Evolutionary conservation across 2,888 invertebrate species (phyloP), one percentile per base, ranked within the genome.

Genomic region (Campoletis raptor): DNA sequence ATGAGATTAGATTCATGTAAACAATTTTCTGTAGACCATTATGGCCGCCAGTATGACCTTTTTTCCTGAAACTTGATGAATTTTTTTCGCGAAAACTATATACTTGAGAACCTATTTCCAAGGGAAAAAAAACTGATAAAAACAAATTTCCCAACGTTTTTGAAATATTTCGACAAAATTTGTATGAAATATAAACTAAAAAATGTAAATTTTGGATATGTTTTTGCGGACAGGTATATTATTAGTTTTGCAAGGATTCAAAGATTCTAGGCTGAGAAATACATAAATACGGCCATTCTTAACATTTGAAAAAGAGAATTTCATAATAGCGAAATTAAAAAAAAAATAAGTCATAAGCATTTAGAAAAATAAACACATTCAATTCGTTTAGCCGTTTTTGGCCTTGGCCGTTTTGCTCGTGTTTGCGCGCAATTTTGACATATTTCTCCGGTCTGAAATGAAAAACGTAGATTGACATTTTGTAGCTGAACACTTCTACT

Each of bases 181-280:
- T 3, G 1, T 37, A 67, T 67, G 37, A n/a, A 67, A 67, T 67
- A 37, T 40, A 37, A 67, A 67, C 66, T 40, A 21, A 67, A 67
- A 67, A 67, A 67, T 67, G 66, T 67, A 37, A 67, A 36, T 67
- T 67, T 40, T 67, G 18, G n/a, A 40, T 67, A 67, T 67, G 40
- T 67, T 67, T 67, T 67, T 37, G 66, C 37, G 21, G 66, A 40
- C n/a, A 30, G 30, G 30, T 3, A 2, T 30, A 30, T 3, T 30
- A 30, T 30, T 30, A 30, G 30, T 30, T 30, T 30, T 30, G 30
- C 30, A 30, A 30, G 30, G 30, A 30, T 45, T 69, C 69, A 45
- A 24, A 69, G 10, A 24, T 21, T 42, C 45, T 69, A 69, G 24
- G 21, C 64, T 21, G 10, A 45, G 21, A 45, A 45, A 42, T 45